A percentile compares a stretch with the other conserved stretches of the same genome.
These are phyloP conservation scores for Nothocercus nigrocapillus DNA, from an alignment of 2,113 vertebrate species.

Conservation along the genomic window DNA sequence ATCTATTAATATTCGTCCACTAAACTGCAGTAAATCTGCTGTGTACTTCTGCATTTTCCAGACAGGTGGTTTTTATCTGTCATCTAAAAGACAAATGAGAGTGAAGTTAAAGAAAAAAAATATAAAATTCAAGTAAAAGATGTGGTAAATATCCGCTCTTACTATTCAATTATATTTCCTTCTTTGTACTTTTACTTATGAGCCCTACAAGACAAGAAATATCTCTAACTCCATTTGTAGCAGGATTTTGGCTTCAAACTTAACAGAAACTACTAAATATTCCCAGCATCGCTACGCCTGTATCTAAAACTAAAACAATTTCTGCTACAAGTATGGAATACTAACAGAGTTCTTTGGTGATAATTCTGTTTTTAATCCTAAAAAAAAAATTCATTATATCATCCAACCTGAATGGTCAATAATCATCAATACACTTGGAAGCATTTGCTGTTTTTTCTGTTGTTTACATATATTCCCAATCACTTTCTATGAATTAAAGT, in stretches of 20 bases:
- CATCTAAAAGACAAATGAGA: background rate
- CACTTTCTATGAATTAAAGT: conserved; percentile 29
- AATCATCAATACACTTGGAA: background rate
- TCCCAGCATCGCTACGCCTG: background rate
- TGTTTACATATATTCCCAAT: background rate
- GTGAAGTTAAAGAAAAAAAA: background rate
- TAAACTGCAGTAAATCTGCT: background rate
- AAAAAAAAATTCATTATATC: background rate
- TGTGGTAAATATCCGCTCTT: accelerated
- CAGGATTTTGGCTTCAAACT: background rate
- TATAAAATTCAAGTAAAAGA: background rate
- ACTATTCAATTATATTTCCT: background rate
- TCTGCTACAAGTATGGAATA: background rate
- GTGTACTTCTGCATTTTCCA: background rate
- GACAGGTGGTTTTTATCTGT: background rate
- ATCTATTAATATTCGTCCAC: background rate
- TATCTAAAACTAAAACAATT: background rate
- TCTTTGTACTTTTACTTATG: background rate
- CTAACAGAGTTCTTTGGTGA: background rate
- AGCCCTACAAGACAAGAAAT: background rate
- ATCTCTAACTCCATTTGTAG: background rate
- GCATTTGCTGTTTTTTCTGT: background rate
- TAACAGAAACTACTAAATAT: background rate
- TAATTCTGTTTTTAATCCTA: background rate
- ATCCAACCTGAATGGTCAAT: background rate